Conservation (phyloP, 1,140 invertebrate species). For the Cotesia vestalis region DNA sequence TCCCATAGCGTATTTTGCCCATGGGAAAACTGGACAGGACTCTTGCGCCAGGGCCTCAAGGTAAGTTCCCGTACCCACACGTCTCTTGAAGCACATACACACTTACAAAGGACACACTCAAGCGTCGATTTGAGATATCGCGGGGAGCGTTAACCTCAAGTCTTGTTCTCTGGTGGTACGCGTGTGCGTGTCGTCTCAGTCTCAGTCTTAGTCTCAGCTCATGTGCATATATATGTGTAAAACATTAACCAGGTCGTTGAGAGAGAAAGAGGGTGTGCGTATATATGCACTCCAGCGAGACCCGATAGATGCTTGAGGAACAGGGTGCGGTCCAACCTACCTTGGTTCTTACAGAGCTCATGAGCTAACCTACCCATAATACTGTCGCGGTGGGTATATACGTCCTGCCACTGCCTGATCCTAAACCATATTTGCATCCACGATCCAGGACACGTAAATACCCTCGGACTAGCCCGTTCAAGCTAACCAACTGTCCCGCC, state of each 20-base stretch:
- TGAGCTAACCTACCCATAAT: constrained; percentile 60
- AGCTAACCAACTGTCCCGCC: background rate
- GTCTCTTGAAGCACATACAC: constrained; percentile 20
- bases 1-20: constrained; percentile 59
- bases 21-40: constrained; percentile 59
- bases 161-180: constrained; percentile 46
- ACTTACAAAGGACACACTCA: constrained; percentile 40
- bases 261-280: constrained; percentile 40
- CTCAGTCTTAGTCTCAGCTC: constrained; percentile 10
- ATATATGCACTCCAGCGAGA: constrained; percentile 25
- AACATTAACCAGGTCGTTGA: constrained; percentile 33
- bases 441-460: constrained; percentile 55
- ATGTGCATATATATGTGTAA: constrained; percentile 15
- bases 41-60: constrained; percentile 47
- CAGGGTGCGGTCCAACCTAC: constrained; percentile 62
- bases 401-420: constrained; percentile 45
- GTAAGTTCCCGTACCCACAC: constrained; percentile 42
- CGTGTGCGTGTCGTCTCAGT: constrained; percentile 36
- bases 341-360: constrained; percentile 44
- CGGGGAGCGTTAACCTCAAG: constrained; percentile 59
- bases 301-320: constrained; percentile 58
- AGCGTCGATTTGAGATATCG: constrained; percentile 59
- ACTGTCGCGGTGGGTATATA: constrained; percentile 56
- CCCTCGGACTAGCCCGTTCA: constrained; percentile 31
- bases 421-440: constrained; percentile 59